Evolutionary conservation across 2,113 vertebrate genomes (phyloP), one percentile per base, ranked within the genome.

Genomic region (Callionymus lyra): DNA sequence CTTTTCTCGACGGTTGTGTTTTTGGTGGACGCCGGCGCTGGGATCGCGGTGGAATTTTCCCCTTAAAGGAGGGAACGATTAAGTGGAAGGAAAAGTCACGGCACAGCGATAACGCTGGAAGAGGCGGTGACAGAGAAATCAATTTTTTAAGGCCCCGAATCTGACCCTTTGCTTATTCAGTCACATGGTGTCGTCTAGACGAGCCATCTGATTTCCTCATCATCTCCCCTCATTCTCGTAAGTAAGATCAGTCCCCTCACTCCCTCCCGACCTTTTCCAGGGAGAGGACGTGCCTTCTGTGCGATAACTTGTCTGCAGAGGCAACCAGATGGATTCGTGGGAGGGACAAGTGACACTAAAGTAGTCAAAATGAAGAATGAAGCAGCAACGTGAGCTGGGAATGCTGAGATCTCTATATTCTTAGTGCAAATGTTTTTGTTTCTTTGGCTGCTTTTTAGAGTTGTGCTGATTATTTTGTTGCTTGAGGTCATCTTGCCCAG

Each of bases 191-290:
- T 81, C 61, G 70, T 65, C 44, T 61, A 79, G 69, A 65, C 72
- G 40, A 53, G 69, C 44, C 72, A 82, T 76, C 77, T 82, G 82
- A 83, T 79, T 81, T 74, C 80, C 82, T 84, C 77, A 82, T 83
- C 76, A 77, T 72, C 47, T 57, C 70, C n/a, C 37, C 42, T 49
- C 42, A 2, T 44, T 66, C 62, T 60, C 53, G 59, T n/a, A 51
- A 44, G 62, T 58, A 1, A 63, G 61, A 41, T 60, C 2, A 62
- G 63, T 33, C 42, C 14, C 63, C 49, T 32, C 60, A 41, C 39
- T 36, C 45, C 32, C 34, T 44, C 31, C 33, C 16, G 27, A 14
- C 33, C 21, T 8, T 27, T 27, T 27, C 21, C 21, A 27, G 21
- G 21, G 21, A 27, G 21, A 27, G 21, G 21, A 27, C 21, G 8